These are phyloP conservation scores for Cyanoliseus patagonus DNA, from an alignment of 2,113 vertebrate genomes.

Conservation along the genomic window DNA sequence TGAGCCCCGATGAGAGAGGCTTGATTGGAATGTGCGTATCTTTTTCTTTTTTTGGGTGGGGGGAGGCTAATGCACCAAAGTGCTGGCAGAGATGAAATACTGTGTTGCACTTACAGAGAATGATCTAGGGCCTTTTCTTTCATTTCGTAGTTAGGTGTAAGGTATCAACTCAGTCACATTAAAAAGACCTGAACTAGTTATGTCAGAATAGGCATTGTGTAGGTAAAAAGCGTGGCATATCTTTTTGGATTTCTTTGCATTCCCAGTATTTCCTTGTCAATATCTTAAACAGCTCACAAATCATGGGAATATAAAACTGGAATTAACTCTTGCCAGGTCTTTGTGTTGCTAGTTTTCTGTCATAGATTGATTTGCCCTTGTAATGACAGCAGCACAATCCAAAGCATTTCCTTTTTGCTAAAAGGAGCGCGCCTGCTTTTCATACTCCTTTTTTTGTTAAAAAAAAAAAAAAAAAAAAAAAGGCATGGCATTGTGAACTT, in stretches of 20 bases:
- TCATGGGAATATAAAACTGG: background rate
- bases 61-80: slow-evolving; percentile 46
- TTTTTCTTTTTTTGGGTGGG: slow-evolving; percentile 25
- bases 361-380: slow-evolving; percentile 12
- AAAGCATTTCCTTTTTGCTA: background rate
- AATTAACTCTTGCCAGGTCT: background rate
- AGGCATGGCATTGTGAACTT: background rate
- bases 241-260: background rate
- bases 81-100: background rate
- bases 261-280: background rate
- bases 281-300: background rate
- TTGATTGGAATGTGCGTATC: slow-evolving; percentile 53
- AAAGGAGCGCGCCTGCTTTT: background rate
- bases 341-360: background rate
- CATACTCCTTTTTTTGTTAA: background rate
- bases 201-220: background rate
- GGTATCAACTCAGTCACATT: background rate
- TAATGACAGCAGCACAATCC: background rate
- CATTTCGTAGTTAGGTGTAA: background rate
- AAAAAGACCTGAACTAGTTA: background rate
- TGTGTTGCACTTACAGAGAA: background rate
- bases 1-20: slow-evolving; percentile 37
- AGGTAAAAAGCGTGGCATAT: background rate
- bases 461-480: background rate
- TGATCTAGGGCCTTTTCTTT: background rate